Evolutionary conservation across 1,140 invertebrate genomes (phyloP).

Genomic region (Lethocerus indicus): DNA sequence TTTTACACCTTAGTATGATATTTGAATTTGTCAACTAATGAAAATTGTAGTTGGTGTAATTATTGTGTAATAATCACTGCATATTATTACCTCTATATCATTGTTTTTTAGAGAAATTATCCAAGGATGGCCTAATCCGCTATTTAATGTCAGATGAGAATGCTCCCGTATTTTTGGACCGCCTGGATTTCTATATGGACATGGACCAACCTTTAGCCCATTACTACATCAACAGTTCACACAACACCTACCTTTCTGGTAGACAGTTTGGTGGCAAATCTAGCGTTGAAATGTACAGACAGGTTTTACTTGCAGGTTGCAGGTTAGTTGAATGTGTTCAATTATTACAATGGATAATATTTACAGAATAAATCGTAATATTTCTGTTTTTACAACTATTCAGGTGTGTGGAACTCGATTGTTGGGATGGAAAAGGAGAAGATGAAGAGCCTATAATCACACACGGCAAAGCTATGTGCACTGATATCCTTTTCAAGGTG

Average conservation of each 20-base stretch:
- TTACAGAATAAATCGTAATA: no score
- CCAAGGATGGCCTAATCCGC: constrained; percentile 86
- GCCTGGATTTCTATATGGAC: constrained; percentile 93
- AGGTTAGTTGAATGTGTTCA: constrained; percentile 31
- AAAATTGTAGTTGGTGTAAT: background rate
- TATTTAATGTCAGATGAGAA: constrained; percentile 99
- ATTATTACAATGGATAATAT: no score
- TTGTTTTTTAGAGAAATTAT: constrained; percentile 41
- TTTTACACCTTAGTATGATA: background rate
- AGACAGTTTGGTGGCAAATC: constrained; percentile 95
- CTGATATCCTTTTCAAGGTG: constrained; percentile 91
- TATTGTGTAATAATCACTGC: background rate
- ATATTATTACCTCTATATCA: background rate
- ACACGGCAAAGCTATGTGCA: constrained; percentile 99
- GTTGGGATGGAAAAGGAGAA: constrained; percentile 94
- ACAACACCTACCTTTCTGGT: constrained; percentile 96
- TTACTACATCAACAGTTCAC: constrained; percentile 99
- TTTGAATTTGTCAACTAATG: background rate
- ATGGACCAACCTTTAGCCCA: constrained; percentile 97
- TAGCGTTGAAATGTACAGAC: constrained; percentile 96
- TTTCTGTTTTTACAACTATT: constrained; percentile 9
- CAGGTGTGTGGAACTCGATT: constrained; percentile 95
- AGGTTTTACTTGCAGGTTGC: constrained; percentile 88
- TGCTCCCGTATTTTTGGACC: constrained; percentile 93
- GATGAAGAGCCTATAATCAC: constrained; percentile 98